Base-by-base conservation (phyloP, 2,113 vertebrate genomes). In the Patagioenas fasciata region DNA sequence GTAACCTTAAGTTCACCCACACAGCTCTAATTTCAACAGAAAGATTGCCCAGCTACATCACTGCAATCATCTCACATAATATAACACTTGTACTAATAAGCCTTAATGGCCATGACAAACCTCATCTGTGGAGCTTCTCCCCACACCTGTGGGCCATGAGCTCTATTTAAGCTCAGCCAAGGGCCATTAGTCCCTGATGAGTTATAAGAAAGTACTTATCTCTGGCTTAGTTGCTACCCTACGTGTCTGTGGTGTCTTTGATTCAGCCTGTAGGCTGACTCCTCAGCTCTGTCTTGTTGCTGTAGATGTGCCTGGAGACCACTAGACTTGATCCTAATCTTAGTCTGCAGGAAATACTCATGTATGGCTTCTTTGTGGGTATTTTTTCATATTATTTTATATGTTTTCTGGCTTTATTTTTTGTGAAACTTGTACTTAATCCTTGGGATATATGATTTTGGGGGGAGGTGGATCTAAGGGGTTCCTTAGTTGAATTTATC, bases 201-300 rank as follows among this genome's bases (percentile, higher is more conserved):
- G 3, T 23, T 23, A 10, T 7, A 1, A 31, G 21, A 4, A 28
- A 0, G 0, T 28, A 9, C 0, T 61, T 12, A 15, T 15, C 0
- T 77, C 2, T 60, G 3, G 5, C 0, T 66, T 1, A 3, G 8
- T 9, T 66, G 2, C 0, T 62, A 29, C 0, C 0, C 0, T 60
- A 0, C 0, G 0, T 40, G 2, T 2, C 2, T 4, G 0, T 42
- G 1, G 32, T 5, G 7, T 1, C 5, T 56, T 51, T 34, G 10
- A 21, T 16, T 81, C 5, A 3, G 5, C 1, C n/a, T 17, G 10
- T 2, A 18, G 20, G 2, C 1, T 89, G 38, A 8, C 2, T 84
- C 5, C 5, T 88, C 32, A 26, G 32, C 4, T 71, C 23, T 72
- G 18, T 13, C 6, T 15, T 0, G 3, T 9, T 34, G 10, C 12